Percentiles rank a stretch among this genome's conserved stretches.
Conservation (phyloP, 2,797 vertebrate genomes). For the Pseudomugil tenellus region DNA sequence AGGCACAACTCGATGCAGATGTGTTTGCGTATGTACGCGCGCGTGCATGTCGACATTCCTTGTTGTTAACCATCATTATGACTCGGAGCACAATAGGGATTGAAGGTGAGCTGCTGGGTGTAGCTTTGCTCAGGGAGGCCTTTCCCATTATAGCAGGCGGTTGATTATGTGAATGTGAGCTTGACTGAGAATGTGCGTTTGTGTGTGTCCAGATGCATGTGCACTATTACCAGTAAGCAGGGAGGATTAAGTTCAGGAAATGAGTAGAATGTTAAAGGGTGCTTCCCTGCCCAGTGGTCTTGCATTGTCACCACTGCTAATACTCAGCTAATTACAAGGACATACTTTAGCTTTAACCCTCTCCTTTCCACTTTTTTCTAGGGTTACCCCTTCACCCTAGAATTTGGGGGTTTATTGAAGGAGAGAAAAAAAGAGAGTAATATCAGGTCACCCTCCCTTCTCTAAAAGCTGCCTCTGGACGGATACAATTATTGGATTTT, state of each 20-base stretch:
- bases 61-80: constrained; percentile 59
- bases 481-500: constrained; percentile 83
- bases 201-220: constrained; percentile 49
- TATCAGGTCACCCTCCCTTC: constrained; percentile 67
- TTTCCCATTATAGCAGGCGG: constrained; percentile 56
- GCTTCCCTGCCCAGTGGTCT: constrained; percentile 72
- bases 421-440: constrained; percentile 72
- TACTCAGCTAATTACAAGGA: constrained; percentile 86
- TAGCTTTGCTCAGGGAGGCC: constrained; percentile 59
- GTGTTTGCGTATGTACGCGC: constrained; percentile 15
- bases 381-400: constrained; percentile 71
- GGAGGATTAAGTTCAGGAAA: constrained; percentile 90
- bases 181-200: constrained; percentile 40
- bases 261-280: constrained; percentile 80
- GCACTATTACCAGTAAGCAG: constrained; percentile 81
- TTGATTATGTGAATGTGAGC: constrained; percentile 69
- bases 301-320: constrained; percentile 81
- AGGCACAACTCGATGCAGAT: constrained; percentile 51
- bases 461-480: constrained; percentile 74
- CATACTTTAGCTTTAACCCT: constrained; percentile 78
- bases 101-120: constrained; percentile 67
- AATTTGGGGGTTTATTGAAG: constrained; percentile 74
- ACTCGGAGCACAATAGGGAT: constrained; percentile 64
- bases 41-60: constrained; percentile 28
- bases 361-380: constrained; percentile 70